Conservation (phyloP, 2,797 vertebrate species). For the Crocodylus rhombifer region DNA sequence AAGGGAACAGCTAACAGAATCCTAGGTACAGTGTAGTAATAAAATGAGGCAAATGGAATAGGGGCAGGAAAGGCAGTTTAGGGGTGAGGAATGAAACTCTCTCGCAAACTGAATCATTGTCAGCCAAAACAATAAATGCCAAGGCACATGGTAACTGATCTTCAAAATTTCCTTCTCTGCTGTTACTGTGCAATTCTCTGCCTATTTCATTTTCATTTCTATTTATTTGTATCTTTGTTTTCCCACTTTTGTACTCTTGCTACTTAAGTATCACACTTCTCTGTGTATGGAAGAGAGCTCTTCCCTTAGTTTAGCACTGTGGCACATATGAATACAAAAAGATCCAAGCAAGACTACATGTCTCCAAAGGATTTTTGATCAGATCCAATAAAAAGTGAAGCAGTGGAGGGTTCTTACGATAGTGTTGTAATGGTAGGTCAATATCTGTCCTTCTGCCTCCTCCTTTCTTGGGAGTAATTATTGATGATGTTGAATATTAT, state of each 20-base stretch:
- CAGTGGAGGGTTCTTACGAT: neutral
- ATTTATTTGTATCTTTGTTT: neutral
- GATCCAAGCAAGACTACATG: neutral
- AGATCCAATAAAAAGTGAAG: neutral
- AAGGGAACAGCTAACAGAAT: neutral
- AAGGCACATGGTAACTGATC: neutral
- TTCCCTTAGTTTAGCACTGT: neutral
- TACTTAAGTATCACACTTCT: neutral
- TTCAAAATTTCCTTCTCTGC: neutral
- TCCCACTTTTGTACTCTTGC: neutral
- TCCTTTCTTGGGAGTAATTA: slow-evolving; percentile 22
- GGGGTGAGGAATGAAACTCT: accelerated
- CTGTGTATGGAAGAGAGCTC: neutral
- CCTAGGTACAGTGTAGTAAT: neutral
- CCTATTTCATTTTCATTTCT: neutral
- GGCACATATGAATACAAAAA: slow-evolving; percentile 1
- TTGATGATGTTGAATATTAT: neutral
- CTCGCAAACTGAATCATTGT: slow-evolving; percentile 3
- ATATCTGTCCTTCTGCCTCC: neutral
- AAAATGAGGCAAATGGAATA: neutral
- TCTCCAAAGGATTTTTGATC: slow-evolving; percentile 19
- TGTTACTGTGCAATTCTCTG: neutral
- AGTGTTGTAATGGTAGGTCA: neutral
- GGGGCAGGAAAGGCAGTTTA: neutral
- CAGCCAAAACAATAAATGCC: neutral